Conservation (phyloP, 1,140 invertebrate species). For the Heliconius nattereri region DNA sequence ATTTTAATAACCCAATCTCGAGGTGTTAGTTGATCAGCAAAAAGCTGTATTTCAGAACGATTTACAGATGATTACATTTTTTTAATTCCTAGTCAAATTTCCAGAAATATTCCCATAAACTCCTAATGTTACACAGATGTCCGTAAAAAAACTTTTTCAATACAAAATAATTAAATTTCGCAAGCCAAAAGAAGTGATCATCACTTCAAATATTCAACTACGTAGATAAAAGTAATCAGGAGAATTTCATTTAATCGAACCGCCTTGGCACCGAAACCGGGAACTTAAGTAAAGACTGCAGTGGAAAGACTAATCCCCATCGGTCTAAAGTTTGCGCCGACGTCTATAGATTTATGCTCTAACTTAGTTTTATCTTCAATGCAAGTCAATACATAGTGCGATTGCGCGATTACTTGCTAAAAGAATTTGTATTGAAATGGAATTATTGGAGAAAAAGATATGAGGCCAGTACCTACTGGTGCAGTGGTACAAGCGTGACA, state of each 20-base stretch:
- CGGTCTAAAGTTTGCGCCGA: slow-evolving; percentile 40
- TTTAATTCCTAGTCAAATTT: too few relatives aligned
- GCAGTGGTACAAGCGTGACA: background rate
- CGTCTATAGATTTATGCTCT: slow-evolving; percentile 48
- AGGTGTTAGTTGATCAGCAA: background rate
- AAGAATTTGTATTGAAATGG: background rate
- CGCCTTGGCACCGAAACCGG: slow-evolving; percentile 42
- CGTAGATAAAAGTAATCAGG: slow-evolving; percentile 16
- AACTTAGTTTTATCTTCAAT: slow-evolving; percentile 47
- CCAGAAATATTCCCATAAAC: too few relatives aligned
- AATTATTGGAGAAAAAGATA: background rate
- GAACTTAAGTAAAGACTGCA: slow-evolving; percentile 41
- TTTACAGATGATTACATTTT: too few relatives aligned
- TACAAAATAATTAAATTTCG: background rate
- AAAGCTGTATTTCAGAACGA: too few relatives aligned
- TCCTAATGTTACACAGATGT: background rate
- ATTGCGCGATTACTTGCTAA: background rate
- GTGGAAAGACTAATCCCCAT: slow-evolving; percentile 35
- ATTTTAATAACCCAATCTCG: background rate
- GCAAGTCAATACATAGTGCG: slow-evolving; percentile 30
- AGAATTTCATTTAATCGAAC: slow-evolving; percentile 40
- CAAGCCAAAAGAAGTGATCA: background rate
- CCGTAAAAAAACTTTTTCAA: background rate
- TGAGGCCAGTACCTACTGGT: background rate
- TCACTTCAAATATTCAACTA: background rate